Evolutionary conservation across 2,113 vertebrate species (phyloP).

Genomic region (Coryphaenoides rupestris): DNA sequence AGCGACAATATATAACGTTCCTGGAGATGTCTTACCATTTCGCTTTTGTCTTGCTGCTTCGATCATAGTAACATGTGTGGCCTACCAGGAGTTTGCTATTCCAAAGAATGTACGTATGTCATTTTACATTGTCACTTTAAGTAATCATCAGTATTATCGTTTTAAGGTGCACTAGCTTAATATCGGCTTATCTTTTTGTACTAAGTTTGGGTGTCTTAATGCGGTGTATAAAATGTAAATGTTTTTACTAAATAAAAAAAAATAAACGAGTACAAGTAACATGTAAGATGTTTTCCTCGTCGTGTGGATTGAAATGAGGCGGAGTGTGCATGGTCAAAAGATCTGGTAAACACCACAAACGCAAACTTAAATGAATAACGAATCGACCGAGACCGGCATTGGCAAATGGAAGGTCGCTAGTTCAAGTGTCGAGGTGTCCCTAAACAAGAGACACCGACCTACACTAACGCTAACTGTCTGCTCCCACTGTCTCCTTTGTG

Average conservation of each 20-base stretch:
- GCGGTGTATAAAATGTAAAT: conserved; percentile 23
- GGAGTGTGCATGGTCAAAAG: not conserved
- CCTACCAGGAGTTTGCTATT: not conserved
- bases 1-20: conserved; percentile 1
- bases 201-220: conserved; percentile 20
- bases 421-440: too few relatives aligned
- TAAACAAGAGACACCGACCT: too few relatives aligned
- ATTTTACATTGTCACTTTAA: conserved; percentile 34
- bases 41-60: not conserved
- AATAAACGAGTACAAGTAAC: not conserved
- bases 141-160: conserved; percentile 33
- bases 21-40: not conserved
- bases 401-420: too few relatives aligned
- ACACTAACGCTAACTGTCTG: too few relatives aligned
- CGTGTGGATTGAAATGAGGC: not conserved
- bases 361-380: too few relatives aligned
- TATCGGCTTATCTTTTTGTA: conserved; percentile 28
- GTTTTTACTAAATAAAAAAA: conserved; percentile 15
- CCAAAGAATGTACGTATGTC: conserved; percentile 35
- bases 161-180: conserved; percentile 26
- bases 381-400: too few relatives aligned
- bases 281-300: not conserved
- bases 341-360: conserved; percentile 9
- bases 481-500: too few relatives aligned
- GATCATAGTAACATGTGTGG: conserved; percentile 5